Base-by-base conservation (phyloP, 2,888 invertebrate genomes). In the Yponomeuta malinellus region DNA sequence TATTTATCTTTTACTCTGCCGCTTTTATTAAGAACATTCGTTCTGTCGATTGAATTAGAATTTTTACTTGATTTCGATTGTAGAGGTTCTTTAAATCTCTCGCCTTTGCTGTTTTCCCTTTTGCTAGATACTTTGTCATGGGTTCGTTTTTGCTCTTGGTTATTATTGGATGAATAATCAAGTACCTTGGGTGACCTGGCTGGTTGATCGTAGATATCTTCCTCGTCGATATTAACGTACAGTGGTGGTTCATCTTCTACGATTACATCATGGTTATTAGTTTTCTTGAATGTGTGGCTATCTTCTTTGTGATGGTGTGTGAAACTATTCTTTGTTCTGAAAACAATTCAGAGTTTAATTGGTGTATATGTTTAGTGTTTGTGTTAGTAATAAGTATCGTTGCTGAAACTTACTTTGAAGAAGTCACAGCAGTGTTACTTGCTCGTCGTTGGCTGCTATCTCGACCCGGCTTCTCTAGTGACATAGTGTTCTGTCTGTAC, bases 151-250 rank as follows among this genome's bases (percentile, higher is more conserved):
- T 29, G 29, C 10, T 68, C 31, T 29, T 68, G 29, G 10, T 23
- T 23, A 23, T 64, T 10, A 6, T 33, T 33, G 43, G 67, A 52
- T 10, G 2, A 15, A 52, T 48, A 29, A 15, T 68, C 52, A 29
- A 52, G 10, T 68, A 59, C 52, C 43, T 67, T 67, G 10, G 52
- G 52, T 10, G 29, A 29, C 12, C 12, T 52, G 31, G 9, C 68
- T 29, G 23, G 48, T 68, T 68, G 23, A 10, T 37, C 65, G 29
- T 31, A 65, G 65, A 68, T 23, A 15, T 73, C 72, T 65, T 76
- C 74, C n/a, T 70, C 31, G 71, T 72, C 23, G 12, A 84, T 72
- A 76, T 86, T 85, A 8, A 76, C 79, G 72, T 86, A 86, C 67
- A 81, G 73, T 31, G 82, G 81, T 70, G 74, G 73, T 64, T 77